Percentiles rank a stretch among this genome's conserved stretches.
Conservation (phyloP, 2,113 vertebrate genomes). For the Heterotis niloticus region DNA sequence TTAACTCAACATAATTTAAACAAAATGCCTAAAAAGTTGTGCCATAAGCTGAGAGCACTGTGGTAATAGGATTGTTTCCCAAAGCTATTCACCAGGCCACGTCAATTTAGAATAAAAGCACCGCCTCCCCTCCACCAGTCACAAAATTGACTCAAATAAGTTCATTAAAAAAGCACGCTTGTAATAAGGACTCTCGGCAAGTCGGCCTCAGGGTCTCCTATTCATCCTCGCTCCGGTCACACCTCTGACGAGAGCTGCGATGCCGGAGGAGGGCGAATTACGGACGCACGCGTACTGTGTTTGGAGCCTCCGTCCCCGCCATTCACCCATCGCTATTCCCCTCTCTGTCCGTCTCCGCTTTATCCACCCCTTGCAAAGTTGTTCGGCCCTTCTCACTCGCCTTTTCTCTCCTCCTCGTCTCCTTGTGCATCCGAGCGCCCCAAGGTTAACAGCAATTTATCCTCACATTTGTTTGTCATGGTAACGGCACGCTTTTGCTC, state of each 20-base stretch:
- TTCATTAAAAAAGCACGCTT: too few relatives aligned
- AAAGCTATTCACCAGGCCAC: background rate
- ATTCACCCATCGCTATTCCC: too few relatives aligned
- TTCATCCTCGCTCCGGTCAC: background rate
- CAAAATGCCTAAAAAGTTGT: too few relatives aligned
- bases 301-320: background rate
- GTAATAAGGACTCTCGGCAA: too few relatives aligned
- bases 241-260: background rate
- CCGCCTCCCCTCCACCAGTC: too few relatives aligned
- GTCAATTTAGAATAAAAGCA: background rate
- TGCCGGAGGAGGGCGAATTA: too few relatives aligned
- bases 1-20: too few relatives aligned
- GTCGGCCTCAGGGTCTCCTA: background rate
- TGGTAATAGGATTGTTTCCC: too few relatives aligned
- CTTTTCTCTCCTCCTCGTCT: background rate
- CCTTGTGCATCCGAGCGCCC: conserved; percentile 6
- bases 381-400: conserved; percentile 8
- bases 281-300: background rate
- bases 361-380: background rate
- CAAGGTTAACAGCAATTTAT: conserved; percentile 32
- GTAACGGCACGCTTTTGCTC: conserved; percentile 26
- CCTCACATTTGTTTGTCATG: conserved; percentile 29
- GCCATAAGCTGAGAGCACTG: too few relatives aligned
- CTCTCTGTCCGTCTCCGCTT: background rate
- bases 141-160: too few relatives aligned